Percentiles rank a stretch among this genome's conserved stretches.
Conservation (phyloP, 2,113 vertebrate species). For the Coryphaenoides rupestris region DNA sequence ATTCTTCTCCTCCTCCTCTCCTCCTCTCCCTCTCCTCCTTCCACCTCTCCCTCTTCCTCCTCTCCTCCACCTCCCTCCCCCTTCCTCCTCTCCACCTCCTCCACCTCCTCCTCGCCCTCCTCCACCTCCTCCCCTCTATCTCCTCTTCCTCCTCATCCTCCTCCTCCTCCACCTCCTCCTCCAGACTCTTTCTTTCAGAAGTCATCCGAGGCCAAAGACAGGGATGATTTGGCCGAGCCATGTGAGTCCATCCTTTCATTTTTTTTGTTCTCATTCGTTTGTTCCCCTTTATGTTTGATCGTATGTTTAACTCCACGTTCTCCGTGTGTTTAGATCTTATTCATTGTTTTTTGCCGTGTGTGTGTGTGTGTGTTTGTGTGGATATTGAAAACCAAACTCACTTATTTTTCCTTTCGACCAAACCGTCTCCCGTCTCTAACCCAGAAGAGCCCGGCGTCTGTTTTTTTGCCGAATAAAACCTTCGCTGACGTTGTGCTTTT, state of each 20-base stretch:
- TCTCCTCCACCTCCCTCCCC: slow-evolving; percentile 54
- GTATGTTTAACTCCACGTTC: slow-evolving; percentile 56
- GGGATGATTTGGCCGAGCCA: slow-evolving; percentile 93
- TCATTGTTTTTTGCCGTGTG: slow-evolving; percentile 16
- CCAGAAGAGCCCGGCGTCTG: no score
- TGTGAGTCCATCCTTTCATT: slow-evolving; percentile 86
- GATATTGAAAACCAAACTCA: no score
- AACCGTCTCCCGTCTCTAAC: no score
- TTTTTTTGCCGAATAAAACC: no score
- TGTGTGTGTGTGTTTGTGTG: slow-evolving; percentile 14
- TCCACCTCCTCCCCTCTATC: slow-evolving; percentile 69
- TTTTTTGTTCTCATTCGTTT: slow-evolving; percentile 55
- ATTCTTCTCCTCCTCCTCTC: slow-evolving; percentile 57
- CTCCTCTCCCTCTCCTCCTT: slow-evolving; percentile 57
- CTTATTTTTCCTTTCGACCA: no score
- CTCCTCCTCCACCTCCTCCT: slow-evolving; percentile 73
- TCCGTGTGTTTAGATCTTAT: slow-evolving; percentile 34
- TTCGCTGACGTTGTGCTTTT: no score
- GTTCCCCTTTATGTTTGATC: neutral
- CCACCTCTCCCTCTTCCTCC: slow-evolving; percentile 53
- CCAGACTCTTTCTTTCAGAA: slow-evolving; percentile 97
- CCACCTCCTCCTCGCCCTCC: slow-evolving; percentile 35
- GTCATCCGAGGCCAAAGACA: slow-evolving; percentile 91
- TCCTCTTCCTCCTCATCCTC: slow-evolving; percentile 37
- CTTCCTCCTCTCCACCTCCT: slow-evolving; percentile 44